Conservation (phyloP, 2,113 vertebrate genomes). For the Myotis brandtii region DNA sequence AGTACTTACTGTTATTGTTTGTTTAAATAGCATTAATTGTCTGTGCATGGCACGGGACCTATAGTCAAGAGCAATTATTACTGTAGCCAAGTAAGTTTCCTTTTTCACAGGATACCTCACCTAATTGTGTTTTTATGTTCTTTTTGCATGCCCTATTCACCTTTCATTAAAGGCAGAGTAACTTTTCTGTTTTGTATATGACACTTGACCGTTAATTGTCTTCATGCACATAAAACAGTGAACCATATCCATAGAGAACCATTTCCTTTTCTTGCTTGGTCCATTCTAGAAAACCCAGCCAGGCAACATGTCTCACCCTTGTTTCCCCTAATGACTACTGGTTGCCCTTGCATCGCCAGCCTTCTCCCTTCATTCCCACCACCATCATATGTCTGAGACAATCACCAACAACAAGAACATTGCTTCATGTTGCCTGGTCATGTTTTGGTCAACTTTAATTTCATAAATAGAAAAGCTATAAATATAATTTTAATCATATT, state of each 20-base stretch:
- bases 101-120: not conserved
- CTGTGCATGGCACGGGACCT: not conserved
- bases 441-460: not conserved
- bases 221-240: not conserved
- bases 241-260: slow-evolving; percentile 31
- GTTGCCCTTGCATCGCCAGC: not conserved
- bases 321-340: slow-evolving; percentile 34
- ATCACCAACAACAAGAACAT: not conserved
- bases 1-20: not conserved
- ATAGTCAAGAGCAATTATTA: not conserved
- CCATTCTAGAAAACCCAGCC: slow-evolving; percentile 36
- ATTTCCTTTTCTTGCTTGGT: slow-evolving; percentile 65
- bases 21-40: not conserved
- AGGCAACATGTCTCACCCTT: not conserved
- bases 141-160: not conserved
- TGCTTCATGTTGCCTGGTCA: not conserved
- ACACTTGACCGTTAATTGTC: slow-evolving; percentile 37
- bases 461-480: not conserved
- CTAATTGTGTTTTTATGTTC: not conserved
- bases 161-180: not conserved
- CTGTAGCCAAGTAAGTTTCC: not conserved
- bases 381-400: not conserved
- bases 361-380: not conserved
- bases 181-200: not conserved
- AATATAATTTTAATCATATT: not conserved